Base-by-base conservation (phyloP, 2,888 invertebrate species). In the Parnassius smintheus region DNA sequence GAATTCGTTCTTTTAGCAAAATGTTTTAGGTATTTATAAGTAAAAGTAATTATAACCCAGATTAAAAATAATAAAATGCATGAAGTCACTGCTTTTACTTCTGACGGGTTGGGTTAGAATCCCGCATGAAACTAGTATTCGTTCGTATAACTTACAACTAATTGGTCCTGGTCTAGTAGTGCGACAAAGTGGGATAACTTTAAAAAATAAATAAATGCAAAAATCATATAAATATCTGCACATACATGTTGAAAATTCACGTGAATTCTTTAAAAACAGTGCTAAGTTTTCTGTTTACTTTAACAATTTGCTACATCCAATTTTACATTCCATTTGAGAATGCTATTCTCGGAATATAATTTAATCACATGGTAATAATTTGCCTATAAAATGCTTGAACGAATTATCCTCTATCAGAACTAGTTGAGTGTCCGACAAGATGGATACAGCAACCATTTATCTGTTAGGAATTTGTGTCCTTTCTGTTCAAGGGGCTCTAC, bases 291-390 rank as follows among this genome's bases (percentile, higher is more conserved):
- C 67, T 76, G 67, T 82, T 82, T 80, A 70, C 71, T 64, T 70
- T 76, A 73, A 67, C 75, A 74, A 77, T 81, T 80, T 69, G 71
- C 69, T 61, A 10, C 62, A 54, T 18, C 18, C 18, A 18, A 18
- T 18, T 18, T 18, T 18, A 51, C 65, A 72, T 70, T 73, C 66
- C 59, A 69, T 68, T 69, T 66, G 67, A 70, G 72, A 66, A 67
- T 70, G 66, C 72, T 77, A 80, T 86, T 86, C 85, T 81, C 70
- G 72, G 88, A 86, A 86, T 65, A 68, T 61, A 57, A 66, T 65
- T 72, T 74, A 70, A 72, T 67, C 70, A 68, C 69, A 58, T 64
- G 1, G 49, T 8, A 49, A 49, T 13, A 49, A 13, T 41, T 62
- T 67, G 72, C 70, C 64, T 86, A 86, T 86, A 86, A 78, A 73